Percentiles rank a stretch among this genome's conserved stretches.
phyloP scores from a whole-genome alignment of 1,140 invertebrate species.

The Formica exsecta region DNA sequence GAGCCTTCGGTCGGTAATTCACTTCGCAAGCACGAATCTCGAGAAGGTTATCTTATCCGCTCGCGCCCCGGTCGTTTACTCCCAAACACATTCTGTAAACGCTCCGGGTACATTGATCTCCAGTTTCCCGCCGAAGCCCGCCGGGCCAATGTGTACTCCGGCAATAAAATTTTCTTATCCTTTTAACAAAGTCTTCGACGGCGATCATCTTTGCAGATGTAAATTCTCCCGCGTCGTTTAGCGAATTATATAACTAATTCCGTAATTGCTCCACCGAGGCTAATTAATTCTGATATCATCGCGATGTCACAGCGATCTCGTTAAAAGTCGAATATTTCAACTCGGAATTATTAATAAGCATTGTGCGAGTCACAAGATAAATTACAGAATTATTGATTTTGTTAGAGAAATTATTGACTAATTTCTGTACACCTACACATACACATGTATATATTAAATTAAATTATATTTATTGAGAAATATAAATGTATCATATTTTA shows the following conservation, averaged over 20 bases:
- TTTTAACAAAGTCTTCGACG: constrained; percentile 19
- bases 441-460: neutral
- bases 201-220: neutral
- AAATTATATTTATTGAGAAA: constrained; percentile 1
- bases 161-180: constrained; percentile 62
- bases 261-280: neutral
- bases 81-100: constrained; percentile 64
- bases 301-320: neutral
- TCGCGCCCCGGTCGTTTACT: constrained; percentile 52
- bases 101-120: constrained; percentile 62
- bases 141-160: constrained; percentile 43
- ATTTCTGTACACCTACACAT: neutral
- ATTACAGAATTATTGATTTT: neutral
- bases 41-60: constrained; percentile 51
- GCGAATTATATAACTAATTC: constrained; percentile 27
- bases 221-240: constrained; percentile 12
- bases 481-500: neutral
- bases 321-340: neutral
- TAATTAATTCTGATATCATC: constrained; percentile 31
- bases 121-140: constrained; percentile 47
- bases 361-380: neutral
- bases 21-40: constrained; percentile 57
- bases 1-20: constrained; percentile 38
- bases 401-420: neutral
- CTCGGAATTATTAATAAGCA: neutral